A percentile compares a stretch with the other conserved stretches of the same genome.
Conservation (phyloP, 2,888 invertebrate species). For the Nematopogon swammerdamellus region DNA sequence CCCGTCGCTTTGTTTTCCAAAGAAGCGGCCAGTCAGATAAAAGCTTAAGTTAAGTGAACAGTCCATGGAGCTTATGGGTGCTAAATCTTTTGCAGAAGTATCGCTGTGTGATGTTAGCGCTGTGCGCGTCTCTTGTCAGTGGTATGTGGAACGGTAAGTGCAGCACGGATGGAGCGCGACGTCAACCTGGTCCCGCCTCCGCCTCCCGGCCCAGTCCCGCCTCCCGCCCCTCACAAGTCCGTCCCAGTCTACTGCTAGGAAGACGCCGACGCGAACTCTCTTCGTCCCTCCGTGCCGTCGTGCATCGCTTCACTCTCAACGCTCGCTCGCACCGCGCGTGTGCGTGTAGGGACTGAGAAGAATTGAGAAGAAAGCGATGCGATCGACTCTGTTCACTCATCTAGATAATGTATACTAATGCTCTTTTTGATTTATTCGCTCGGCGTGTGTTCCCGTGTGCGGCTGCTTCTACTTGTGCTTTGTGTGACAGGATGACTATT, state of each 20-base stretch:
- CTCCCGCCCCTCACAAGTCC: not conserved
- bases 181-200: conserved; percentile 32
- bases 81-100: conserved; percentile 77
- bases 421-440: conserved; percentile 51
- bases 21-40: conserved; percentile 14
- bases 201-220: conserved; percentile 19
- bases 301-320: not conserved
- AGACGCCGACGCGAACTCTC: not conserved
- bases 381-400: not conserved
- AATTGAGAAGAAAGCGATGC: not conserved
- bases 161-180: conserved; percentile 42
- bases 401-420: conserved; percentile 44
- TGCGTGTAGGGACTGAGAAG: not conserved
- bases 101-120: conserved; percentile 66
- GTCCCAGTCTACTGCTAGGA: conserved; percentile 6
- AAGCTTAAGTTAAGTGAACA: conserved; percentile 23
- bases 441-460: conserved; percentile 56
- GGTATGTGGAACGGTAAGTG: conserved; percentile 66
- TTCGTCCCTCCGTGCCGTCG: not conserved
- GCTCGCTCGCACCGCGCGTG: not conserved
- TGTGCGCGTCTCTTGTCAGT: conserved; percentile 62
- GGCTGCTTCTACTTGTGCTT: conserved; percentile 60
- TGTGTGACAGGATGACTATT: conserved; percentile 58
- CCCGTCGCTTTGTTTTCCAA: not conserved
- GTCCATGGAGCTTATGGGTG: conserved; percentile 64